Conservation (phyloP, 2,797 vertebrate species). For the Poliocrania exsul region DNA sequence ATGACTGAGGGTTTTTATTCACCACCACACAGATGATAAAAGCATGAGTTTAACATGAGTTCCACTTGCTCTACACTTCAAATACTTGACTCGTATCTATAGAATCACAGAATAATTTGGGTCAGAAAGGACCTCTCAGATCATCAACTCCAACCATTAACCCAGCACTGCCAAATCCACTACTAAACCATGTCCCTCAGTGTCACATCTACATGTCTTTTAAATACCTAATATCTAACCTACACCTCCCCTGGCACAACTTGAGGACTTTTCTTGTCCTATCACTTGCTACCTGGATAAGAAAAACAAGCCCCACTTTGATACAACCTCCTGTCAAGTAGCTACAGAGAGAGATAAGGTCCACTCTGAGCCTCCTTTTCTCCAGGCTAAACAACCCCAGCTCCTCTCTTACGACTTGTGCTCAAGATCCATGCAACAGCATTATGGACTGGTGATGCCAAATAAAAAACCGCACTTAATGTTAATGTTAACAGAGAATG, state of each 20-base stretch:
- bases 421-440: fast-evolving
- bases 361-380: not conserved
- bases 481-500: not conserved
- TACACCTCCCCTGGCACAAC: not conserved
- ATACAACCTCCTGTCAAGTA: not conserved
- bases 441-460: fast-evolving
- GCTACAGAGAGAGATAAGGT: not conserved
- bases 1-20: not conserved
- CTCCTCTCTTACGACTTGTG: too few relatives aligned
- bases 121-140: not conserved
- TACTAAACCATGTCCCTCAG: not conserved
- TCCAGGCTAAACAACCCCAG: not conserved
- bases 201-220: not conserved
- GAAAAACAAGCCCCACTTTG: not conserved
- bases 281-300: not conserved
- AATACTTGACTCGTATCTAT: not conserved
- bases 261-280: not conserved
- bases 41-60: not conserved
- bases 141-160: fast-evolving
- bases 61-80: not conserved
- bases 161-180: not conserved
- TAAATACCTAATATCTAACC: not conserved
- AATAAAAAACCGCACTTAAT: fast-evolving
- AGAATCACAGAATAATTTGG: not conserved
- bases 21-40: not conserved